Percentiles rank a stretch among this genome's conserved stretches.
These are phyloP conservation scores for Patiria miniata DNA, from an alignment of 35 echinoderm and acorn worm genomes.

Conservation along the genomic window DNA sequence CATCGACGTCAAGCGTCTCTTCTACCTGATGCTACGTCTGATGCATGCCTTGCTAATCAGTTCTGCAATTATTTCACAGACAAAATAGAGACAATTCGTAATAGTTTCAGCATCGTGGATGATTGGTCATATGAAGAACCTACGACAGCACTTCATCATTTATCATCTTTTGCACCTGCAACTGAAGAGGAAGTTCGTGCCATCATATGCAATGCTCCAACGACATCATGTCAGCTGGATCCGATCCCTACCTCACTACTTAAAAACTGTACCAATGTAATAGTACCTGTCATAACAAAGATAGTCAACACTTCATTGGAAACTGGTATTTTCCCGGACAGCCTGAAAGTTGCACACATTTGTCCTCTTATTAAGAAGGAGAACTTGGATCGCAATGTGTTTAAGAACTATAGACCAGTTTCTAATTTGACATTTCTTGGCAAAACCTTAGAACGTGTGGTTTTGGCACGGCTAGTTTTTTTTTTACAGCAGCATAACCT, in stretches of 20 bases:
- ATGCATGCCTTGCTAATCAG: conserved; percentile 2
- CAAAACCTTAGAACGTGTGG: conserved; percentile 47
- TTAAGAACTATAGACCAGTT: conserved; percentile 64
- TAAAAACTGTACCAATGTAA: conserved; percentile 25
- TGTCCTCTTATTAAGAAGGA: conserved; percentile 51
- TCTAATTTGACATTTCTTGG: conserved; percentile 49
- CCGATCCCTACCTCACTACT: conserved; percentile 64
- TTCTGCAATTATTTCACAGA: not conserved
- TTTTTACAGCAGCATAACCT: not conserved
- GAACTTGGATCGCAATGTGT: conserved; percentile 28
- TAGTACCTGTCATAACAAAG: conserved; percentile 48
- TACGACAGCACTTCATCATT: not conserved
- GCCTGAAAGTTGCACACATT: conserved; percentile 28
- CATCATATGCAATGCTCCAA: conserved; percentile 26
- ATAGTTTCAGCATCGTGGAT: not conserved
- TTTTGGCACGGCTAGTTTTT: not conserved
- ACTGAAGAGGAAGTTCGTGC: conserved; percentile 34
- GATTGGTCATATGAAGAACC: not conserved
- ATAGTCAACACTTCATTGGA: conserved; percentile 54
- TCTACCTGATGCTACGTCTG: not conserved
- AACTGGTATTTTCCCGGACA: not conserved
- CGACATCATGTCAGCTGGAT: conserved; percentile 49
- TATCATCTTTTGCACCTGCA: conserved; percentile 34
- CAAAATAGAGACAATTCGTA: not conserved
- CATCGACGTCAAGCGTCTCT: not conserved